Percentiles rank a stretch among this genome's conserved stretches.
Evolutionary conservation across 1,140 invertebrate genomes (phyloP).

Genomic region (Apis dorsata): DNA sequence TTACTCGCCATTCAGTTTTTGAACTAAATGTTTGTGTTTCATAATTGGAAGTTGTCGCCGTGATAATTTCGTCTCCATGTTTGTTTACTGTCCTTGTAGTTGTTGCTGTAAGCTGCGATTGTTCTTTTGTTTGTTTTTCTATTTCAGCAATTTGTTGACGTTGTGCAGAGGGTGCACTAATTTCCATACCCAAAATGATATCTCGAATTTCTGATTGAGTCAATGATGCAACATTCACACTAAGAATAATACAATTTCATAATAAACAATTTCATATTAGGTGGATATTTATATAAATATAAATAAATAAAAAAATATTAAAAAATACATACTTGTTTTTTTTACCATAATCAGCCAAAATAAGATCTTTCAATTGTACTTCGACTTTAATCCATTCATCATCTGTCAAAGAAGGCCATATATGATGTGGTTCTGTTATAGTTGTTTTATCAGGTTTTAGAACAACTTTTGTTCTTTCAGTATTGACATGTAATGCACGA

Average conservation of each 20-base stretch:
- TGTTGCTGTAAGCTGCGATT: slow-evolving; percentile 98
- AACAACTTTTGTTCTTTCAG: slow-evolving; percentile 98
- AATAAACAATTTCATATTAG: not conserved
- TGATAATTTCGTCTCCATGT: slow-evolving; percentile 99
- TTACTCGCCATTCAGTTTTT: slow-evolving; percentile 98
- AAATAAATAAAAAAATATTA: not conserved
- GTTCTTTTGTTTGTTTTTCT: slow-evolving; percentile 99
- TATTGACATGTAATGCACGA: slow-evolving; percentile 98
- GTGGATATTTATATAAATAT: not conserved
- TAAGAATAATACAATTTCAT: not conserved
- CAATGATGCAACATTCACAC: slow-evolving; percentile 97
- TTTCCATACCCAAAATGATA: slow-evolving; percentile 99
- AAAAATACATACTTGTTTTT: slow-evolving; percentile 91
- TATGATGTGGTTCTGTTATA: slow-evolving; percentile 99
- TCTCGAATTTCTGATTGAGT: slow-evolving; percentile 99
- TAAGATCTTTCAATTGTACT: slow-evolving; percentile 98
- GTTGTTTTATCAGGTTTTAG: slow-evolving; percentile 99
- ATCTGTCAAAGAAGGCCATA: slow-evolving; percentile 98
- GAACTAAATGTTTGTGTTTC: slow-evolving; percentile 99
- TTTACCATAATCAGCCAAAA: slow-evolving; percentile 99
- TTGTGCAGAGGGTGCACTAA: slow-evolving; percentile 98
- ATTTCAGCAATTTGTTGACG: slow-evolving; percentile 99
- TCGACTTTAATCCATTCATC: slow-evolving; percentile 99
- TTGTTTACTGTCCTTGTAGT: slow-evolving; percentile 99
- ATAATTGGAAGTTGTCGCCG: slow-evolving; percentile 98